Conservation (phyloP, 2,888 invertebrate genomes). For the Coecobrya sp. region DNA sequence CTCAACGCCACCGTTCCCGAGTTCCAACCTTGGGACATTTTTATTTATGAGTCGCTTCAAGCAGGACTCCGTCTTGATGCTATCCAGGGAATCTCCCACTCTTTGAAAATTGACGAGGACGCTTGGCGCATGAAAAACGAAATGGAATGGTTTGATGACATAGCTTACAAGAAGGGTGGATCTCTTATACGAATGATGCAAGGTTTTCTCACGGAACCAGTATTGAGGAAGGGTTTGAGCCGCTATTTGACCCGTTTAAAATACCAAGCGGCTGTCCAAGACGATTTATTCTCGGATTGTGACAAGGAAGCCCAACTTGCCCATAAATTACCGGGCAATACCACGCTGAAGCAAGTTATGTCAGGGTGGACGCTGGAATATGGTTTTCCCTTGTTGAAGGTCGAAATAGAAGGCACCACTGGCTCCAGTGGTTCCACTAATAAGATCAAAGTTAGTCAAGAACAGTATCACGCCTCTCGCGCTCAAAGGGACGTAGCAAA, state of each 20-base stretch:
- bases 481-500: neutral
- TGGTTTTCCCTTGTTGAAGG: conserved; percentile 69
- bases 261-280: conserved; percentile 62
- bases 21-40: conserved; percentile 70
- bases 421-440: neutral
- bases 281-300: conserved; percentile 69
- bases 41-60: conserved; percentile 60
- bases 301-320: conserved; percentile 53
- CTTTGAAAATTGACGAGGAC: conserved; percentile 77
- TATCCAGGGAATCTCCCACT: conserved; percentile 49
- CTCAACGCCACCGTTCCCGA: conserved; percentile 73
- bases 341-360: conserved; percentile 65
- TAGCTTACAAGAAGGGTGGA: conserved; percentile 77
- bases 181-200: conserved; percentile 72
- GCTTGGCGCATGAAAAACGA: conserved; percentile 60
- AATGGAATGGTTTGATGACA: conserved; percentile 79
- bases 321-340: conserved; percentile 50
- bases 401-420: neutral
- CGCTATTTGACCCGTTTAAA: conserved; percentile 59
- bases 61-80: conserved; percentile 63
- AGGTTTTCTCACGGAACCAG: conserved; percentile 66
- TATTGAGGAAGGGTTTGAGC: conserved; percentile 54
- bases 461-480: conserved; percentile 43
- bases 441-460: conserved; percentile 54
- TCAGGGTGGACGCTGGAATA: conserved; percentile 70